Conservation (phyloP, 2,797 vertebrate species). For the Rhadinocentrus ornatus region DNA sequence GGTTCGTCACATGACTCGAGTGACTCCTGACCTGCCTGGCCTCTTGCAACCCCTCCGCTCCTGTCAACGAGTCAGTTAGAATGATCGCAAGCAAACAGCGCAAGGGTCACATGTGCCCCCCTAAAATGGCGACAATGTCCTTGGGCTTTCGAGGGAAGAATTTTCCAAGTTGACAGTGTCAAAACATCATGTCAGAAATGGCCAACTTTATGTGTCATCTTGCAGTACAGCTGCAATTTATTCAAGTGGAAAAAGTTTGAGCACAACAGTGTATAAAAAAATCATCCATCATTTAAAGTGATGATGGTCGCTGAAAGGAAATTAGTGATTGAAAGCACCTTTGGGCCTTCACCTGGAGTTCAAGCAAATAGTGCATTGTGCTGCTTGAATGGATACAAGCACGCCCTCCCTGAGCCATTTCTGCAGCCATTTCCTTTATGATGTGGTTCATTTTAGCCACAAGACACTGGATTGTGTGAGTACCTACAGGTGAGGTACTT, state of each 20-base stretch:
- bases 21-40: conserved; percentile 86
- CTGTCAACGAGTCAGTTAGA: conserved; percentile 58
- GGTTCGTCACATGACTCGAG: conserved; percentile 84
- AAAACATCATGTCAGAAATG: conserved; percentile 73
- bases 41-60: conserved; percentile 78
- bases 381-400: conserved; percentile 58
- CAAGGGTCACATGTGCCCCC: conserved; percentile 67
- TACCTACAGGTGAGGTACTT: conserved; percentile 74
- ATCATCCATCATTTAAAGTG: conserved; percentile 42
- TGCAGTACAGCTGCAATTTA: conserved; percentile 53
- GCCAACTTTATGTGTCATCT: conserved; percentile 73
- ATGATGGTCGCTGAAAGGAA: conserved; percentile 51
- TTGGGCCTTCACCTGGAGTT: conserved; percentile 40
- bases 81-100: conserved; percentile 56
- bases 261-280: conserved; percentile 25
- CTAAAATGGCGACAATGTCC: conserved; percentile 71
- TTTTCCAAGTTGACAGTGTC: conserved; percentile 73
- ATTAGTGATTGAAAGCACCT: conserved; percentile 55
- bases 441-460: conserved; percentile 60
- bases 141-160: conserved; percentile 65
- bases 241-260: conserved; percentile 63
- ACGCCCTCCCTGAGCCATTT: conserved; percentile 59
- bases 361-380: conserved; percentile 44
- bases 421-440: conserved; percentile 54
- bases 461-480: conserved; percentile 56